Conservation (phyloP, 2,888 invertebrate genomes). For the Ophion ellenae region DNA sequence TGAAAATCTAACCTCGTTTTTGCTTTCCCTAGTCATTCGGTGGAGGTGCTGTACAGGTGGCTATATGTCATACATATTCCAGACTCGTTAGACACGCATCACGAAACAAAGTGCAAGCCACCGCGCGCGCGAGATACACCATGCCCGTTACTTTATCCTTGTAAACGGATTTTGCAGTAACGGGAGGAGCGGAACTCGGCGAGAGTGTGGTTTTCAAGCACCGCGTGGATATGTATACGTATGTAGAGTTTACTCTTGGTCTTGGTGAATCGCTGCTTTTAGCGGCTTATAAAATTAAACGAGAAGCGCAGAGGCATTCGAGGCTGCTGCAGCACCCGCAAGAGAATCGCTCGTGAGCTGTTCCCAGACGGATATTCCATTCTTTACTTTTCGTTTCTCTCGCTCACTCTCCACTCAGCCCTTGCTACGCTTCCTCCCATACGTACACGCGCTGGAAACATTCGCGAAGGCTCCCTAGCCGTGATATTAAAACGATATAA, state of each 20-base stretch:
- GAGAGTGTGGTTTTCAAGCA: constrained; percentile 43
- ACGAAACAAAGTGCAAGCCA: constrained; percentile 57
- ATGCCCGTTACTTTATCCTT: constrained; percentile 50
- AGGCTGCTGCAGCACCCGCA: constrained; percentile 20
- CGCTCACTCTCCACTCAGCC: constrained; percentile 29
- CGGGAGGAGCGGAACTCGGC: constrained; percentile 25
- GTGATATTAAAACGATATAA: constrained; percentile 53
- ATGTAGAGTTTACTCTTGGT: constrained; percentile 21
- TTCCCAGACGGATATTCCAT: constrained; percentile 47
- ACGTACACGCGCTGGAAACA: constrained; percentile 2
- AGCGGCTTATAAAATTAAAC: constrained; percentile 66
- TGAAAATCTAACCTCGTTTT: constrained; percentile 13
- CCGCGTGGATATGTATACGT: constrained; percentile 14
- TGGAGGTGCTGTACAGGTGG: neutral
- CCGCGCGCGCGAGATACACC: constrained; percentile 41
- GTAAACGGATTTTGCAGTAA: constrained; percentile 57
- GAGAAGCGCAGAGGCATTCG: constrained; percentile 45
- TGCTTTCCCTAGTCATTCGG: neutral
- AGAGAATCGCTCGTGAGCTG: constrained; percentile 47
- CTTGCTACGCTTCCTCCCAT: constrained; percentile 17
- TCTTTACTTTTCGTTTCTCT: constrained; percentile 46
- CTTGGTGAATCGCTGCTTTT: constrained; percentile 60
- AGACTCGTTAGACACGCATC: constrained; percentile 51
- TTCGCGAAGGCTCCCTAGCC: constrained; percentile 13
- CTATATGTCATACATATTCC: constrained; percentile 32